phyloP scores from a whole-genome alignment of 2,888 invertebrate species.

The Homarus gammarus region DNA sequence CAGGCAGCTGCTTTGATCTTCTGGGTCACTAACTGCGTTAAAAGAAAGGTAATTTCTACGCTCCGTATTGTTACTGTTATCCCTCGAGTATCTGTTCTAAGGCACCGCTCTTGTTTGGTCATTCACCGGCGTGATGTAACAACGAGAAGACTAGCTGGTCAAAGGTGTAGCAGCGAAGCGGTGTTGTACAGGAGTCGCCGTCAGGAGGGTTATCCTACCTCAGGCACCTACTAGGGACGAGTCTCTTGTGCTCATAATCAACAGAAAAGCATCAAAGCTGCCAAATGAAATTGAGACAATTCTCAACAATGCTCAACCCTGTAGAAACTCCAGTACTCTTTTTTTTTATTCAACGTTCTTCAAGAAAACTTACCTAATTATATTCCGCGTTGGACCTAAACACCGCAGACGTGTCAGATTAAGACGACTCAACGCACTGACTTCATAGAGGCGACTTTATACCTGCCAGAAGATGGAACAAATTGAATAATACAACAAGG shows the following conservation, averaged over 20 bases:
- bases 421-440: conserved; percentile 8
- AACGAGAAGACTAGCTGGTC: conserved; percentile 30
- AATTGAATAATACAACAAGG: conserved; percentile 68
- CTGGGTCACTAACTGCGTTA: conserved; percentile 1
- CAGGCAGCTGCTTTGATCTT: conserved; percentile 42
- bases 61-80: too few relatives aligned
- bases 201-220: conserved; percentile 16
- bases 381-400: conserved; percentile 44
- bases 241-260: conserved; percentile 54
- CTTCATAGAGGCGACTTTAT: conserved; percentile 53
- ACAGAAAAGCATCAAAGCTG: conserved; percentile 65
- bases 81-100: background rate
- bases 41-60: too few relatives aligned
- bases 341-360: conserved; percentile 45
- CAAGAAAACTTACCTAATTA: conserved; percentile 69
- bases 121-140: background rate
- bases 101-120: background rate
- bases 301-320: conserved; percentile 65
- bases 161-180: conserved; percentile 18
- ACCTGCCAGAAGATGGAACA: conserved; percentile 52
- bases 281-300: conserved; percentile 68
- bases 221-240: conserved; percentile 42
- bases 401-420: conserved; percentile 22
- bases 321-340: conserved; percentile 52
- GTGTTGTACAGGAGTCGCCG: background rate